These are phyloP conservation scores for Ibidorhyncha struthersii DNA, from an alignment of 2,113 vertebrate genomes.

Conservation along the genomic window DNA sequence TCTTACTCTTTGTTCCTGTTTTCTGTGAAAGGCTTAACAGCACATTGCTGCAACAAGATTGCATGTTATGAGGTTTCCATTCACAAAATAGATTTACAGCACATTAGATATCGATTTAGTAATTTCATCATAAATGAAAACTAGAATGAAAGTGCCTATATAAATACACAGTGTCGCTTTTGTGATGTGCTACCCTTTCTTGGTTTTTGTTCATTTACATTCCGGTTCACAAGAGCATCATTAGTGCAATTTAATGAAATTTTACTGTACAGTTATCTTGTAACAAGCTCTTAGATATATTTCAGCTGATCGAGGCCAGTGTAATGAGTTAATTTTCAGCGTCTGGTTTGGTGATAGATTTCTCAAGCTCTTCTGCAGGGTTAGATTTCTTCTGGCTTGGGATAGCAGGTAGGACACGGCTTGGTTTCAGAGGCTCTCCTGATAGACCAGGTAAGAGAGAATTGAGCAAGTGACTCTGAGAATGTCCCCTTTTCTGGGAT, in stretches of 20 bases:
- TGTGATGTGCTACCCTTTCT: not conserved
- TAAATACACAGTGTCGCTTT: not conserved
- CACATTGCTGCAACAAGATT: not conserved
- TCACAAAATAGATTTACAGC: slow-evolving; percentile 3
- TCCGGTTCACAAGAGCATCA: not conserved
- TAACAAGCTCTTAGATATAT: not conserved
- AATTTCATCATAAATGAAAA: not conserved
- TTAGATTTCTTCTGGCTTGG: slow-evolving; percentile 76
- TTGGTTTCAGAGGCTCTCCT: slow-evolving; percentile 75
- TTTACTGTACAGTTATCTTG: not conserved
- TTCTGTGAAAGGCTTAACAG: not conserved
- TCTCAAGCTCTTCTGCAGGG: slow-evolving; percentile 3
- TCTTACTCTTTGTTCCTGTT: not conserved
- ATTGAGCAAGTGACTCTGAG: slow-evolving; percentile 64
- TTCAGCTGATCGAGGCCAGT: not conserved
- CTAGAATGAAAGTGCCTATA: not conserved
- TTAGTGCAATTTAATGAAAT: slow-evolving; percentile 1
- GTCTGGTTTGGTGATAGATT: not conserved
- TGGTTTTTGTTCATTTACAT: not conserved
- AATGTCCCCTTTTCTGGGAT: slow-evolving; percentile 29
- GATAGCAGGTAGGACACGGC: slow-evolving; percentile 82
- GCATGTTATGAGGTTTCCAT: not conserved
- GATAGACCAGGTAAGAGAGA: slow-evolving; percentile 72
- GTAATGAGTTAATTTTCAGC: slow-evolving; percentile 31
- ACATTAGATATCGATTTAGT: not conserved